phyloP scores from a whole-genome alignment of 2,888 invertebrate species.

The Trichogramma dendrolimi region DNA sequence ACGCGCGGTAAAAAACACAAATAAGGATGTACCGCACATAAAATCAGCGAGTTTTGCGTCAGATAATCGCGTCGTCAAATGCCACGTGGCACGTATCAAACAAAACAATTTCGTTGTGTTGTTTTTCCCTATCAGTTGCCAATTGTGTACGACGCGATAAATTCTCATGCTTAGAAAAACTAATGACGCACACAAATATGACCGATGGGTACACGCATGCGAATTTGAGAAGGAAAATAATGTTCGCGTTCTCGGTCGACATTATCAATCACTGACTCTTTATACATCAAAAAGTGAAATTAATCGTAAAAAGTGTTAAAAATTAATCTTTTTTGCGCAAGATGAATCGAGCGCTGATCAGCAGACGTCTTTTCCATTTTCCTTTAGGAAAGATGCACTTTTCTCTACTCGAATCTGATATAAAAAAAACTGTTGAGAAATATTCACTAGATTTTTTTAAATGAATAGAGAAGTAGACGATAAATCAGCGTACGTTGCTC shows the following conservation, averaged over 20 bases:
- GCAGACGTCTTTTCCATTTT: neutral
- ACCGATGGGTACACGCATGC: neutral
- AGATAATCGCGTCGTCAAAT: too few relatives aligned
- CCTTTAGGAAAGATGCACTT: slow-evolving; percentile 15
- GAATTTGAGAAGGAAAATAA: slow-evolving; percentile 10
- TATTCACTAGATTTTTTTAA: slow-evolving; percentile 18
- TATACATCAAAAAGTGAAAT: slow-evolving; percentile 11
- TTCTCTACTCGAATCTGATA: slow-evolving; percentile 26
- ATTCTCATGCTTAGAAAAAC: neutral
- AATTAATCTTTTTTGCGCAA: slow-evolving; percentile 18
- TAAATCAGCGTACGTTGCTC: slow-evolving; percentile 34
- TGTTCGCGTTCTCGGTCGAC: neutral
- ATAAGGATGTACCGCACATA: too few relatives aligned
- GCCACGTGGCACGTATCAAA: too few relatives aligned
- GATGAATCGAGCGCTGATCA: slow-evolving; percentile 6
- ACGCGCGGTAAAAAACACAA: too few relatives aligned
- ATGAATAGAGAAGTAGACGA: slow-evolving; percentile 31
- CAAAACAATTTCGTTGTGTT: too few relatives aligned
- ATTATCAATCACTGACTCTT: slow-evolving; percentile 16
- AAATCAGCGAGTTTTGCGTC: too few relatives aligned
- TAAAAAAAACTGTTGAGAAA: slow-evolving; percentile 16
- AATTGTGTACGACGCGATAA: too few relatives aligned
- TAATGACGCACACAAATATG: slow-evolving; percentile 11
- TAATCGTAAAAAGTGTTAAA: slow-evolving; percentile 11
- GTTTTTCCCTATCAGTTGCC: too few relatives aligned